Conservation (phyloP, 2,888 invertebrate genomes). For the Uropetala carovei region DNA sequence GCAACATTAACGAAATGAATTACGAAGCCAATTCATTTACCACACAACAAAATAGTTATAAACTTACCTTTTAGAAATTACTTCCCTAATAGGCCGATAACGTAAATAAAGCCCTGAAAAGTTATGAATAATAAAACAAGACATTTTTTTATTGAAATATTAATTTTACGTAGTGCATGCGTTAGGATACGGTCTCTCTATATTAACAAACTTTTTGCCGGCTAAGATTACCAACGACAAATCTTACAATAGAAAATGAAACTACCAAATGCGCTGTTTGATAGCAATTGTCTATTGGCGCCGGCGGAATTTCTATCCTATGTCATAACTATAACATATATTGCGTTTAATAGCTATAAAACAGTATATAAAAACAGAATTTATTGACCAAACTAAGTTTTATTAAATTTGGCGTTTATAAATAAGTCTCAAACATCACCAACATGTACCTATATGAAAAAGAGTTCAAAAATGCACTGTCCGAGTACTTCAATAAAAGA, state of each 20-base stretch:
- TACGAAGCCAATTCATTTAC: neutral
- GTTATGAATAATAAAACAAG: neutral
- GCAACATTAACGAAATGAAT: no score
- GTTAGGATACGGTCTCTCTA: no score
- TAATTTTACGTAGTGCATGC: no score
- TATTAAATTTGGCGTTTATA: neutral
- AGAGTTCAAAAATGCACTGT: neutral
- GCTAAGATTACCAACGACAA: no score
- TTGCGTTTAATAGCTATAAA: neutral
- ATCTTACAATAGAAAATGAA: neutral
- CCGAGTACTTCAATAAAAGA: neutral
- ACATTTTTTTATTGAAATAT: neutral
- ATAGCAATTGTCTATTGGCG: conserved; percentile 56
- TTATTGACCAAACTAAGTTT: neutral
- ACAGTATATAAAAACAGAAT: neutral
- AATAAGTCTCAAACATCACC: neutral
- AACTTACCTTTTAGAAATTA: neutral
- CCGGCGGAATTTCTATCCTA: conserved; percentile 12
- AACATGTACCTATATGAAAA: neutral
- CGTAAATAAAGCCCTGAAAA: neutral
- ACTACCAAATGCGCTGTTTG: neutral
- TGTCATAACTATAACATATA: neutral
- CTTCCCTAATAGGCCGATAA: neutral
- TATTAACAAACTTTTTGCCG: no score
- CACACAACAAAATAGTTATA: neutral